Conservation (phyloP, 2,113 vertebrate species). For the Rissa tridactyla region DNA sequence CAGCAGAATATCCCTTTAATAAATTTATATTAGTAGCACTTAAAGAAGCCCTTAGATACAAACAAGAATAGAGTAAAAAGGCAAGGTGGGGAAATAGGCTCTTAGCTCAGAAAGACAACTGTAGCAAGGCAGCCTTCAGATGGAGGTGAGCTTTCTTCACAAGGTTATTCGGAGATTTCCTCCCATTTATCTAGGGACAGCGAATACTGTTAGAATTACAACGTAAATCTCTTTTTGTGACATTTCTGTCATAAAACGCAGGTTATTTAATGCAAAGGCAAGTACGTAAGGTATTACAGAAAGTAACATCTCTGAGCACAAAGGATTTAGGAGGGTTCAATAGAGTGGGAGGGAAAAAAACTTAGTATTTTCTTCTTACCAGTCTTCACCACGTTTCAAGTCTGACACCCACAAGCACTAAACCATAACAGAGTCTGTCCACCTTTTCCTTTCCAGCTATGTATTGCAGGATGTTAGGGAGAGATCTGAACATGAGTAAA, state of each 20-base stretch:
- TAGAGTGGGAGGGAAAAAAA: not conserved
- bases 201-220: not conserved
- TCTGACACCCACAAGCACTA: not conserved
- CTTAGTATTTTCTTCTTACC: not conserved
- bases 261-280: not conserved
- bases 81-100: not conserved
- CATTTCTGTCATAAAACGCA: fast-evolving
- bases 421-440: not conserved
- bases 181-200: not conserved
- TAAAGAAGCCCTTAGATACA: not conserved
- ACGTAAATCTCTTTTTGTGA: fast-evolving
- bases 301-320: not conserved
- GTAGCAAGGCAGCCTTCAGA: not conserved
- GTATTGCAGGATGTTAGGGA: not conserved
- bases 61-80: not conserved
- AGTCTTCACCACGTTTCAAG: not conserved
- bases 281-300: not conserved
- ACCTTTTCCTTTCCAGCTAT: not conserved
- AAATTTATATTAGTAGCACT: conserved; percentile 20
- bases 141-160: not conserved
- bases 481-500: not conserved
- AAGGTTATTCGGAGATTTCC: not conserved
- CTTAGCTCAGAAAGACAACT: not conserved
- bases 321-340: not conserved
- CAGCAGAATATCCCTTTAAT: conserved; percentile 4